Evolutionary conservation across 2,888 invertebrate genomes (phyloP), one percentile per base, ranked within the genome.

Genomic region (Sesia apiformis): DNA sequence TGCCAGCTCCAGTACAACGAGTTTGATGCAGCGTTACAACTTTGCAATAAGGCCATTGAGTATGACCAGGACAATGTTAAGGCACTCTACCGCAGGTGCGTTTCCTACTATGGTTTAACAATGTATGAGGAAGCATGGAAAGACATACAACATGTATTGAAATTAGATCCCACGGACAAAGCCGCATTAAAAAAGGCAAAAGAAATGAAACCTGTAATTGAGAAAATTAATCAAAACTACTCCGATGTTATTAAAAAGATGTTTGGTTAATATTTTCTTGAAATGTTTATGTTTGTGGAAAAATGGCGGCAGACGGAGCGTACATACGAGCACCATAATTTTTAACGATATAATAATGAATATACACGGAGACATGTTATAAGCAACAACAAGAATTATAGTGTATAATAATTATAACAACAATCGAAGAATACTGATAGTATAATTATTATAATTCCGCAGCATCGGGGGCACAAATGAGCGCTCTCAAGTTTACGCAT

Each of bases 31-130:
- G 93, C 93, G 0, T 73, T 95, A 40, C 84, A 91, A 46, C 88
- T 96, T 6, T 95, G 98, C 63, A 92, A 94, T 52, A 92, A 93
- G 66, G 97, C 94, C 0, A 78, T 99, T 3, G 91, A 92, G 55
- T 71, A 94, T n/a, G 94, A 96, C 65, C 81, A 92, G 0, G 90
- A 92, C 5, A 98, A 95, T 74, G 92, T 94, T 1, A 99, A 99
- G 80, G 97, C 96, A 0, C 83, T 95, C 0, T 99, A 97, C 82
- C 91, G 99, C 62, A 89, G 96, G 58, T 96, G 96, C 5, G 92
- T 94, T 77, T 95, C 97, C 0, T 90, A 93, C 84, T 81, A 86
- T 39, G 90, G 91, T 51, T 77, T 93, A 0, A 84, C 90, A 46
- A 91, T 94, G 76, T 93, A 92, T 61, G 93, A 94, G 54, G 91